Base-by-base conservation (phyloP, 2,113 vertebrate genomes). In the Progne subis region DNA sequence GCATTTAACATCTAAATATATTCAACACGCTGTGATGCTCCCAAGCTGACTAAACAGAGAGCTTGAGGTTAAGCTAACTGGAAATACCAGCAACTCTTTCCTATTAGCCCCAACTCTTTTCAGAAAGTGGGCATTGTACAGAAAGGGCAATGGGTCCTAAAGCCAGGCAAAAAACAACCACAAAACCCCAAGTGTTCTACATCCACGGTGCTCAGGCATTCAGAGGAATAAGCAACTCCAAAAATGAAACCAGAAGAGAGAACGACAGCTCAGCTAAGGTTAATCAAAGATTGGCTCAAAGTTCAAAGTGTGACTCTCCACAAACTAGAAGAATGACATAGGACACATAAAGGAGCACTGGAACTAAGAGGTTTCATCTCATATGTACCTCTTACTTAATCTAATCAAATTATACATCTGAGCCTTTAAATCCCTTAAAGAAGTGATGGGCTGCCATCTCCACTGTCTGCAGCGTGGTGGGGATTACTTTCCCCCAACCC, bases 1-100 rank as follows among this genome's bases (percentile, higher is more conserved):
- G 0, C 69, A 43, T 60, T 88, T 93, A 96, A 90, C 87, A 95
- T 82, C 87, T 86, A 88, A 90, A 86, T 80, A 68, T 52, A 68
- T 49, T 86, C 90, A 86, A 49, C 12, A 50, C 53, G 43, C 60
- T 1, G 12, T 14, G 52, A 78, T 49, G 79, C 56, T 93, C 86
- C 60, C 1, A 2, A 75, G 82, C 61, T 95, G 94, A 91, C 93
- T 94, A 71, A 80, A 75, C 56, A 50, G 28, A 50, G 55, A 80
- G 50, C 34, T 6, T 15, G 34, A 81, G 60, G 72, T 81, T 63
- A 74, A 86, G 41, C n/a, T 63, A 41, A 47, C 87, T n/a, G 63
- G 55, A 91, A 82, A 34, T 16, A 88, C 1, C 59, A 41, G 49
- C 67, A 83, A 46, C 20, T 71, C 44, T 12, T 52, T 60, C 59